phyloP scores from a whole-genome alignment of 2,888 invertebrate genomes.

The Pachymerium ferrugineum region DNA sequence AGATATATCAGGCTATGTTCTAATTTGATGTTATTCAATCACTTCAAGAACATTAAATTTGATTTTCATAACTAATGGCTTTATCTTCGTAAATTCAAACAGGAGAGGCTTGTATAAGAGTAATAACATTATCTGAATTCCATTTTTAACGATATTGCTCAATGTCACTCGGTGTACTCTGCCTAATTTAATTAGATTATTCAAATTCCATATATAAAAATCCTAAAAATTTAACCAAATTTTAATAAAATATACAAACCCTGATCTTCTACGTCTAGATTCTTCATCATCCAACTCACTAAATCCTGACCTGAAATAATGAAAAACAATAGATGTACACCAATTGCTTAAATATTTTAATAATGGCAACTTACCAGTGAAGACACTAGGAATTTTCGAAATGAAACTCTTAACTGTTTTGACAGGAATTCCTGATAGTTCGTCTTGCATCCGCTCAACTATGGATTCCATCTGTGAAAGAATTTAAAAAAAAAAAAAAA shows the following conservation, averaged over 20 bases:
- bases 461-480: constrained; percentile 84
- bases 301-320: constrained; percentile 73
- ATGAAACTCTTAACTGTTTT: constrained; percentile 97
- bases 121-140: too few species aligned
- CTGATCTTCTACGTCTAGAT: constrained; percentile 85
- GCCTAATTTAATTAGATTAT: constrained; percentile 29
- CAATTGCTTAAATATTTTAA: background rate
- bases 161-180: too few species aligned
- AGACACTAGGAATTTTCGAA: constrained; percentile 96
- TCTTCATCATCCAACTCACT: constrained; percentile 87
- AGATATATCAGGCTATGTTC: too few species aligned
- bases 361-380: constrained; percentile 57
- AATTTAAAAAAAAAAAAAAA: constrained; percentile 26
- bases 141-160: too few species aligned
- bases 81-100: too few species aligned
- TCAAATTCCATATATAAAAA: background rate
- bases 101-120: too few species aligned
- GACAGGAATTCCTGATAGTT: constrained; percentile 86
- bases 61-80: too few species aligned
- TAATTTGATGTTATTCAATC: too few species aligned
- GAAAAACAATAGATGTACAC: constrained; percentile 28
- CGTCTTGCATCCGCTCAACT: constrained; percentile 93
- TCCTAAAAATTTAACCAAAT: background rate
- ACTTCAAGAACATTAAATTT: too few species aligned
- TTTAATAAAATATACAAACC: constrained; percentile 48